Base-by-base conservation (phyloP, 2,797 vertebrate species). In the Hafferia zeledoni region DNA sequence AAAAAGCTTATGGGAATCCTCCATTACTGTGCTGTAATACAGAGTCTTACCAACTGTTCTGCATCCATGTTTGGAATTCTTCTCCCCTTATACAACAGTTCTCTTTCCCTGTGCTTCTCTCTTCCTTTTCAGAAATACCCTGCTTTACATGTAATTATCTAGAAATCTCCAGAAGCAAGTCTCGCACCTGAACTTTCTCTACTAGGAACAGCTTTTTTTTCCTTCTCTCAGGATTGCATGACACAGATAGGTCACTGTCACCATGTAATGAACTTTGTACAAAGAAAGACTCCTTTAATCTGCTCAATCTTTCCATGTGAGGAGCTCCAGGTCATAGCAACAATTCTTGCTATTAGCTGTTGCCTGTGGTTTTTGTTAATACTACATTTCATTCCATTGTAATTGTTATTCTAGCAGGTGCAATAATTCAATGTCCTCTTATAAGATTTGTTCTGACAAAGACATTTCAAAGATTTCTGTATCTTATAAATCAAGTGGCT, bases 401-500 rank as follows among this genome's bases (percentile, higher is more conserved):
- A 78, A 46, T 80, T 94, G 57, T 74, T 96, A 64, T 64, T 80
- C 37, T 80, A 80, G 61, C 49, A 83, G 33, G 52, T 89, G 49
- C 41, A 92, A 37, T 37, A 80, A 93, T 60, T 94, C 50, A 49
- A 4, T 27, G 30, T 75, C 49, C 25, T 82, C 37, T 30, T 83
- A 0, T 18, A 89, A 75, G 64, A 92, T 85, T 83, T 89, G 46
- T 39, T 85, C 71, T 63, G 37, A 96, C 63, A 63, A 84, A 84
- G 63, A 80, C 31, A 82, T 70, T 87, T 89, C 64, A 83, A 67
- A 89, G 47, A 68, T 87, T 90, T 76, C 67, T 19, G 14, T 57
- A 47, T 90, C 46, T 90, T 91, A 89, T 70, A 79, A 84, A 90
- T 84, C 61, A 83, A 88, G 72, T 19, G 83, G 43, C 57, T 92